These are phyloP conservation scores for Lutjanus argentimaculatus DNA, from an alignment of 2,797 vertebrate species.

Conservation along the genomic window DNA sequence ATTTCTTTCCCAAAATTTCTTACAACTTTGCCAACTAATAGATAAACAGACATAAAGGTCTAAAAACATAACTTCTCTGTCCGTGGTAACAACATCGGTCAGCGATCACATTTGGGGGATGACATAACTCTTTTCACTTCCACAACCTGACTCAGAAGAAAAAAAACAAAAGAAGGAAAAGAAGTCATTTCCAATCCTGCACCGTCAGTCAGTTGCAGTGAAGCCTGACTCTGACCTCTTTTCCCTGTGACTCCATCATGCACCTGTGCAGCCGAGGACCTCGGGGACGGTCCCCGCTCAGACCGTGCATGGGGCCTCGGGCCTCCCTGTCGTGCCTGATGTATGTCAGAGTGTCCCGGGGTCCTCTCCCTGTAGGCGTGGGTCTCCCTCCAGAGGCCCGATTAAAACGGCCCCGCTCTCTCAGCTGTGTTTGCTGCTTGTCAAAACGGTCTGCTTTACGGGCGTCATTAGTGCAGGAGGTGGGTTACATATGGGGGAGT, in stretches of 20 bases:
- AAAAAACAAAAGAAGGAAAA: not conserved
- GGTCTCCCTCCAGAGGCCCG: constrained; percentile 79
- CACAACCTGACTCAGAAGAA: constrained; percentile 49
- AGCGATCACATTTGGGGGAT: constrained; percentile 26
- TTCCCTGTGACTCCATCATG: constrained; percentile 70
- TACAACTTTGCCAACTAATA: not conserved
- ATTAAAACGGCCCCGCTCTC: constrained; percentile 82
- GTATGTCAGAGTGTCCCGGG: constrained; percentile 75
- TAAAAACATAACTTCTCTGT: not conserved
- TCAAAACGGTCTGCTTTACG: constrained; percentile 84
- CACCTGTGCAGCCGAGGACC: constrained; percentile 78
- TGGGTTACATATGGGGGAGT: constrained; percentile 82
- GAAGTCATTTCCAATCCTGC: constrained; percentile 51
- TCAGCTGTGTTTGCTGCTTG: constrained; percentile 86
- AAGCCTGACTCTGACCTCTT: constrained; percentile 66
- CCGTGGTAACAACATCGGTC: not conserved
- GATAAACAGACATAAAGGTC: not conserved
- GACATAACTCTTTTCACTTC: constrained; percentile 60
- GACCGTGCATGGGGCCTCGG: constrained; percentile 60
- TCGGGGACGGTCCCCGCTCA: constrained; percentile 59
- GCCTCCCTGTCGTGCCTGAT: constrained; percentile 80
- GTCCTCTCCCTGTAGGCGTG: constrained; percentile 71
- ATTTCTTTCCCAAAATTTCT: not conserved
- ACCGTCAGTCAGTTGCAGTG: constrained; percentile 32
- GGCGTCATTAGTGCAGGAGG: constrained; percentile 81